Evolutionary conservation across 2,797 vertebrate genomes (phyloP), one percentile per base, ranked within the genome.

Genomic region (Chrysocyon brachyurus): DNA sequence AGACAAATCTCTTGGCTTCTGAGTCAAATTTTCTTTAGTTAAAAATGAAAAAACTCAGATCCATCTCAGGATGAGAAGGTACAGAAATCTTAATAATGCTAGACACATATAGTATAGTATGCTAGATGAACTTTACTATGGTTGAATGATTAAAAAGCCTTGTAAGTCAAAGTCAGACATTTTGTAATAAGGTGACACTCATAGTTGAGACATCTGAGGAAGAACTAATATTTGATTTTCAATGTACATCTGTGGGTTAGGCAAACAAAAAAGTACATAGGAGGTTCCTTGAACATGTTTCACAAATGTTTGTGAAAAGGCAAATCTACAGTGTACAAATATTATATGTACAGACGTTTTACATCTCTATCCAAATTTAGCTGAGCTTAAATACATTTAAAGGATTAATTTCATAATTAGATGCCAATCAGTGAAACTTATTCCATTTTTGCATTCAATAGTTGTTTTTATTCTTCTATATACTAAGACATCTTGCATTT

Each of bases 401-500:
- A 94, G 17, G 26, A 73, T 19, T 63, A 70, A 70, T 89, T 87
- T 93, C 24, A 84, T 16, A n/a, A 77, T 87, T 64, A 70, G 12
- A 82, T 33, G 72, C 4, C 54, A 95, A 72, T 52, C 19, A 85
- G 12, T 68, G 12, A 90, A 56, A 57, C 75, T 12, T 73, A 91
- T 78, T 89, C 1, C 12, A 77, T 93, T 72, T 95, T 33, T 88
- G 63, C 49, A 81, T 49, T 85, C 78, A 84, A 88, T 82, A 83
- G 36, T 33, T 88, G 40, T 73, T 94, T 95, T 86, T 10, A 16
- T 64, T 81, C 66, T 83, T 88, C 28, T 85, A 1, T 24, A 63
- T 83, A 63, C 61, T 94, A 46, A 28, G 73, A 52, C 63, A 61
- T 64, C 46, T 90, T 89, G 22, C 19, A 89, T 92, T 91, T 97